Percentiles rank a stretch among this genome's conserved stretches.
Evolutionary conservation across 2,888 invertebrate genomes (phyloP).

Genomic region (Meiosimyza decipiens): DNA sequence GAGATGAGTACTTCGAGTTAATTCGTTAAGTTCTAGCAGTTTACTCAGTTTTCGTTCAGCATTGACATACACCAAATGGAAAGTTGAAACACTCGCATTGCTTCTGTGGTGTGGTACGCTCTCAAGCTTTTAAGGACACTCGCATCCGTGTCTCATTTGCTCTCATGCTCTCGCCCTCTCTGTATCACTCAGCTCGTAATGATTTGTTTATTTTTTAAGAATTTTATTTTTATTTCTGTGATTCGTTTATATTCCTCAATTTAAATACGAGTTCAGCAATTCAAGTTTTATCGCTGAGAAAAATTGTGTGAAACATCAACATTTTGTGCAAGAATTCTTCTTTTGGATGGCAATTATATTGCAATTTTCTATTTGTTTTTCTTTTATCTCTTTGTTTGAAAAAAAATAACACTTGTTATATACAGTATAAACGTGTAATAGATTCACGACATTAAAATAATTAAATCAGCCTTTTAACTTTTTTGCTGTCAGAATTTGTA

Average conservation of each 20-base stretch:
- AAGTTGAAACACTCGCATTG: not conserved
- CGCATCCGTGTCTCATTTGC: not conserved
- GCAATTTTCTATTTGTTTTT: constrained; percentile 1
- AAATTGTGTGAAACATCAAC: too few species aligned
- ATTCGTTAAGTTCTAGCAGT: constrained; percentile 19
- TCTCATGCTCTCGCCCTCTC: not conserved
- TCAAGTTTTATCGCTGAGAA: not conserved
- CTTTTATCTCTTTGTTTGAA: not conserved
- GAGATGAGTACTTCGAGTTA: not conserved
- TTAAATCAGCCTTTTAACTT: constrained; percentile 65
- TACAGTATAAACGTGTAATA: constrained; percentile 44
- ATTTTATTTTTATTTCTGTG: constrained; percentile 30
- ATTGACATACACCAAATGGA: constrained; percentile 23
- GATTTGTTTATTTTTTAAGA: constrained; percentile 36
- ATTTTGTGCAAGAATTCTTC: constrained; percentile 1
- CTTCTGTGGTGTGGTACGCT: not conserved
- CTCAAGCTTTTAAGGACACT: not conserved
- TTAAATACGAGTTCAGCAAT: not conserved
- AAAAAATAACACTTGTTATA: too few species aligned
- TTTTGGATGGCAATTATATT: not conserved
- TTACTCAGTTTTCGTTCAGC: not conserved
- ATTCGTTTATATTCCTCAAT: constrained; percentile 22
- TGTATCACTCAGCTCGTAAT: constrained; percentile 13
- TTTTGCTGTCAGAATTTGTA: not conserved
- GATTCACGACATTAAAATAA: constrained; percentile 65